A percentile compares a stretch with the other conserved stretches of the same genome.
phyloP scores from a whole-genome alignment of 2,113 vertebrate species.

The Gracilinanus agilis region DNA sequence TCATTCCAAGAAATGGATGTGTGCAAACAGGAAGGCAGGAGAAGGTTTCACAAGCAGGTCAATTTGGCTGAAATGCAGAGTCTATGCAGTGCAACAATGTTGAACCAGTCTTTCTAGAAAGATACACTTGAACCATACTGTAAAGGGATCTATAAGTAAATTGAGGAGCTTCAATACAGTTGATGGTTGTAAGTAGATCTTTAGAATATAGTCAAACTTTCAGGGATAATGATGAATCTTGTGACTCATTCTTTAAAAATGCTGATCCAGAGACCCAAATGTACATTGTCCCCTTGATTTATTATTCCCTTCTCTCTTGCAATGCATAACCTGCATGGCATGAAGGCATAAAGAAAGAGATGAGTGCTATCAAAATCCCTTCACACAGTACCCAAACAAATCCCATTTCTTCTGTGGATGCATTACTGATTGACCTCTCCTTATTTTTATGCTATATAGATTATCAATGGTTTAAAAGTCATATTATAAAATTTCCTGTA shows the following conservation, averaged over 20 bases:
- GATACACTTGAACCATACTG: not conserved
- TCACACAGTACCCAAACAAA: not conserved
- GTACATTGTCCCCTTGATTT: not conserved
- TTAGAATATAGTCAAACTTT: not conserved
- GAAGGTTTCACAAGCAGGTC: not conserved
- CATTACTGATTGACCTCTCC: not conserved
- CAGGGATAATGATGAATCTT: not conserved
- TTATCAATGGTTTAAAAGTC: not conserved
- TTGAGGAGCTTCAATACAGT: not conserved
- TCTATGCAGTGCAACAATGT: not conserved
- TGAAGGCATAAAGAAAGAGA: not conserved
- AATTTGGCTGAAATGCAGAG: not conserved
- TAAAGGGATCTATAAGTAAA: not conserved
- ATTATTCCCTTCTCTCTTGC: not conserved
- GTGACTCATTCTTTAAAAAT: not conserved
- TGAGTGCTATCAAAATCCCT: not conserved
- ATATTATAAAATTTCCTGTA: not conserved
- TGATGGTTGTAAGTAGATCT: not conserved
- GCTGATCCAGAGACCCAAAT: not conserved
- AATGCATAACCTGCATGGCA: not conserved
- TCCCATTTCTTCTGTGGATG: not conserved
- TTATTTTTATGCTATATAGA: not conserved
- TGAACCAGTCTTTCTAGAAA: not conserved
- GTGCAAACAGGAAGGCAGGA: not conserved
- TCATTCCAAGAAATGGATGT: not conserved